These are phyloP conservation scores for Theristicus caerulescens DNA, from an alignment of 2,113 vertebrate genomes.

Conservation along the genomic window DNA sequence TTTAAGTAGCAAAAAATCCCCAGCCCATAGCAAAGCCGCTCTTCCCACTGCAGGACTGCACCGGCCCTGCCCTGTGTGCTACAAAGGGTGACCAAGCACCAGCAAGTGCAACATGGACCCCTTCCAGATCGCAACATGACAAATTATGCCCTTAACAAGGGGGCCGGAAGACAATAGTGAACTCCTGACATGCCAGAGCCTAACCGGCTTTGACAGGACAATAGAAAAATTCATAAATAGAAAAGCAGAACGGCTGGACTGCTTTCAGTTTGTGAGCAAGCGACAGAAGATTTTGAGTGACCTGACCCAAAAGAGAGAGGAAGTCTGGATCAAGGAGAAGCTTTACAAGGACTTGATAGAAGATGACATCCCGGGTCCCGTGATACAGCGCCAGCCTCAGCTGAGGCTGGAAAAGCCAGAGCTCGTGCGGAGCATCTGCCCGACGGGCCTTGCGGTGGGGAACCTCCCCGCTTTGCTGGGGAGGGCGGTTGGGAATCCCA, in stretches of 20 bases:
- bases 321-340: background rate
- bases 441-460: background rate
- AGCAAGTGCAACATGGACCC: background rate
- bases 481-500: background rate
- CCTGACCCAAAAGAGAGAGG: background rate
- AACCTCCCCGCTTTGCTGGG: background rate
- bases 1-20: background rate
- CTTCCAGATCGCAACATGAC: constrained; percentile 3
- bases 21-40: background rate
- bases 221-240: constrained; percentile 17
- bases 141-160: background rate
- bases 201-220: constrained; percentile 32
- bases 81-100: background rate
- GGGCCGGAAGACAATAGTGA: background rate
- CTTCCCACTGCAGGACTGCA: background rate
- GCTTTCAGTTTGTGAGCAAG: background rate
- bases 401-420: background rate
- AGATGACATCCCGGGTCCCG: background rate
- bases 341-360: background rate
- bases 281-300: background rate
- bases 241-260: background rate
- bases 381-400: background rate
- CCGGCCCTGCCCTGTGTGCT: background rate
- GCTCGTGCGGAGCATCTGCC: background rate
- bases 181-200: background rate